Conservation (phyloP, 2,113 vertebrate genomes). For the Theropithecus gelada region DNA sequence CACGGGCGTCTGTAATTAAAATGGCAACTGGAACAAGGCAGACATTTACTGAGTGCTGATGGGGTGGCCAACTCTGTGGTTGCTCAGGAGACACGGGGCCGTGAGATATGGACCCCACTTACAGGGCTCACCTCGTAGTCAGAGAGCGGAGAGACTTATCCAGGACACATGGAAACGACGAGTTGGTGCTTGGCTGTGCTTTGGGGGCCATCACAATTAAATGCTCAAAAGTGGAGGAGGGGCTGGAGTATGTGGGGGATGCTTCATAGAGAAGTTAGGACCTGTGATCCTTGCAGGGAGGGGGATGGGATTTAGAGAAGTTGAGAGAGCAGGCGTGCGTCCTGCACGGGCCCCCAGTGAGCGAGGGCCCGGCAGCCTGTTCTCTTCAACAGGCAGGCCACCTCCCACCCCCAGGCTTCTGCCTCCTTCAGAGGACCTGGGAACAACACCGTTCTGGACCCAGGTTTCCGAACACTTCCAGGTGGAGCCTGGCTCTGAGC, state of each 20-base stretch:
- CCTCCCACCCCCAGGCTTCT: background rate
- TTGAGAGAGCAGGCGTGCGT: too few relatives aligned
- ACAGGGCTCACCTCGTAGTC: too few relatives aligned
- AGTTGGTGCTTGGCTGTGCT: background rate
- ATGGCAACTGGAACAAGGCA: background rate
- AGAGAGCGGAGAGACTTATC: background rate
- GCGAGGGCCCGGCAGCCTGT: fast-evolving
- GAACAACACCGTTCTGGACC: background rate
- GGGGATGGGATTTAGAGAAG: background rate
- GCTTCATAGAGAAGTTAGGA: background rate
- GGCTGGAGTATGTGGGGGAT: background rate
- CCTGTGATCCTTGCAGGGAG: background rate
- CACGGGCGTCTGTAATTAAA: slow-evolving; percentile 3
- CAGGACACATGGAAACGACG: background rate
- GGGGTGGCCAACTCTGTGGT: background rate
- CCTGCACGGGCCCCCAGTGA: background rate
- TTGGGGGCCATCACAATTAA: background rate
- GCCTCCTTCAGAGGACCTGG: background rate
- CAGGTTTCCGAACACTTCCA: background rate
- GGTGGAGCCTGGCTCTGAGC: background rate
- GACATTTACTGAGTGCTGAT: background rate
- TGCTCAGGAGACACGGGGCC: background rate
- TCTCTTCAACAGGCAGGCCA: background rate
- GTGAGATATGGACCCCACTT: background rate
- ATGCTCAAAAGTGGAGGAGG: background rate